Evolutionary conservation across 53 echinoderm and acorn worm genomes (phyloP), one percentile per base, ranked within the genome.

Genomic region (Holothuria scabra): DNA sequence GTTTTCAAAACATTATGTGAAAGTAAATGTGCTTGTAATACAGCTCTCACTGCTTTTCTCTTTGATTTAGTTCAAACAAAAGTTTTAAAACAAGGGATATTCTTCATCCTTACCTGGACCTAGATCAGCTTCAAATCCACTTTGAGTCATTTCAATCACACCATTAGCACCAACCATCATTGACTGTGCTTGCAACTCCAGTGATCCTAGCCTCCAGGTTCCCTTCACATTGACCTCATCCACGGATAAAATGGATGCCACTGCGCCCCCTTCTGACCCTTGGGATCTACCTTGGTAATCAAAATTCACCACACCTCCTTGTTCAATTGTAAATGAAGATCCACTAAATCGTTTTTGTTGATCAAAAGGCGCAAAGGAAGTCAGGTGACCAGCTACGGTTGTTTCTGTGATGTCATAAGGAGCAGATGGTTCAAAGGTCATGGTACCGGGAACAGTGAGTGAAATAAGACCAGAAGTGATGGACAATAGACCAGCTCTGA

Each of bases 41-140:
- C 48, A 48, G 48, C 1, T 48, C 48, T 5, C 48, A 3, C 10
- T 48, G 11, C 1, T 48, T 13, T 48, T 48, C 14, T 48, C 14
- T 48, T 48, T 48, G 1, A 12, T 8, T 48, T 48, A 48, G 12
- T 10, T 8, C 48, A 48, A 48, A 48, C 3, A 10, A 48, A 48
- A 13, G 48, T 48, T 12, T 8, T 48, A 48, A 12, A 4, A 13
- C 49, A 13, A 61, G 28, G 59, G 31, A 3, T 81, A 3, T 13
- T 12, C 25, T n/a, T 11, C 33, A 68, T 35, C 32, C 3, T 68
- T 86, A 92, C 95, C 95, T 84, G 92, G 90, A 49, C 92, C 95
- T 65, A 74, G 65, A 58, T 92, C 92, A 5, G 86, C 79, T 21
- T 49, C 30, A 86, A 92, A 74, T 60, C 95, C 95, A 28, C 95